These are phyloP conservation scores for Eretmocerus hayati DNA, from an alignment of 2,888 invertebrate species.

Conservation along the genomic window DNA sequence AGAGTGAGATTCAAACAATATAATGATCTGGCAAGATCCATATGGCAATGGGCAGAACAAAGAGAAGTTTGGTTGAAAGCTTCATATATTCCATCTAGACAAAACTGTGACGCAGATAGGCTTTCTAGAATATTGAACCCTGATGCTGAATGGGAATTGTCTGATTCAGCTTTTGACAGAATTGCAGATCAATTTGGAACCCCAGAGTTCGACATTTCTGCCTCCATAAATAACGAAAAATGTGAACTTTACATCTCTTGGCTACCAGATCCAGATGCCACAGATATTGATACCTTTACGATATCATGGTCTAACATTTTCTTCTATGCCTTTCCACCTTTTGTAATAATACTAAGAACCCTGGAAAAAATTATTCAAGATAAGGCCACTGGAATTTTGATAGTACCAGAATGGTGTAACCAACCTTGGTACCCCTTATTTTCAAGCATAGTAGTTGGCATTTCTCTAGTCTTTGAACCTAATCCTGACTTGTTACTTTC, in stretches of 20 bases:
- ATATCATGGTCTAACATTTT: neutral
- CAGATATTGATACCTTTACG: neutral
- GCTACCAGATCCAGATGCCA: neutral
- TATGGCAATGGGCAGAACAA: neutral
- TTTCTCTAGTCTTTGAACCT: neutral
- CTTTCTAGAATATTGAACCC: neutral
- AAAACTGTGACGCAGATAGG: neutral
- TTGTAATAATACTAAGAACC: neutral
- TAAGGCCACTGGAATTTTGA: neutral
- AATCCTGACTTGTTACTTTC: accelerated
- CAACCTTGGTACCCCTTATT: neutral
- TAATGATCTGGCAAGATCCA: neutral
- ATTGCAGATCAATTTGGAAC: neutral
- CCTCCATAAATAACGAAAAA: neutral
- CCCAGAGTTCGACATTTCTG: neutral
- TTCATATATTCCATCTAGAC: neutral
- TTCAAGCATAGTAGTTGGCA: no score
- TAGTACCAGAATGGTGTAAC: neutral
- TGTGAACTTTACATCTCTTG: neutral
- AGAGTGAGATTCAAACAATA: neutral
- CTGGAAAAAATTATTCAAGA: neutral
- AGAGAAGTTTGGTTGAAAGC: neutral
- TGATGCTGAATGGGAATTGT: neutral
- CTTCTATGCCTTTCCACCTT: neutral
- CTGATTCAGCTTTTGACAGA: neutral